Base-by-base conservation (phyloP, 2,888 invertebrate species). In the Pheosia gnoma region DNA sequence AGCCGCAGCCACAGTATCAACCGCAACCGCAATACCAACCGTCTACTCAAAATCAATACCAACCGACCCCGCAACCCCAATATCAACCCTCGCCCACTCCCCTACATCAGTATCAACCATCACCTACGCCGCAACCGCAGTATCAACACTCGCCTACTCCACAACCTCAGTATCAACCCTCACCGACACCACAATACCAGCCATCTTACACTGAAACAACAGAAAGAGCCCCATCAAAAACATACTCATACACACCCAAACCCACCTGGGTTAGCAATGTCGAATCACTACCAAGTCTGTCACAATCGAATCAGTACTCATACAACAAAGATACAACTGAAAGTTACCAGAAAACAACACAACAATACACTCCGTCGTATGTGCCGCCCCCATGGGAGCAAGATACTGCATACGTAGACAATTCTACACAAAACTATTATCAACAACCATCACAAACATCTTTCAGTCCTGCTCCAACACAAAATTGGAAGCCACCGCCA, bases 371-470 rank as follows among this genome's bases (percentile, higher is more conserved):
- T 37, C 85, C 91, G 10, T 87, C 89, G 39, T 93, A 93, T 65
- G 91, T 93, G 6, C 93, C 93, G 61, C 93, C 93, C 51, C 93
- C 93, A 10, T 93, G 93, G 93, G 93, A 93, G 73, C 93, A 93
- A 67, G 92, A 91, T 66, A 77, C 87, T 13, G 82, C 79, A 54
- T 93, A 91, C 63, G 83, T 84, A n/a, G 84, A 86, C 53, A 84
- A 79, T 51, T 77, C 82, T 57, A 81, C 80, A 47, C 86, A 88
- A 67, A 86, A 80, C 59, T 88, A 82, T 66, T 90, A 87, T 58
- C 86, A 90, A 71, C 82, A 88, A 45, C 79, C 87, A n/a, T 82
- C 81, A 47, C 66, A 83, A 58, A 70, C 80, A 6, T 75, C 84
- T 51, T 85, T 78, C 57, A 78, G 75, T 59, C 79, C 81, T 3